Conservation (phyloP, 2,113 vertebrate genomes). For the Emydura subglobosa region DNA sequence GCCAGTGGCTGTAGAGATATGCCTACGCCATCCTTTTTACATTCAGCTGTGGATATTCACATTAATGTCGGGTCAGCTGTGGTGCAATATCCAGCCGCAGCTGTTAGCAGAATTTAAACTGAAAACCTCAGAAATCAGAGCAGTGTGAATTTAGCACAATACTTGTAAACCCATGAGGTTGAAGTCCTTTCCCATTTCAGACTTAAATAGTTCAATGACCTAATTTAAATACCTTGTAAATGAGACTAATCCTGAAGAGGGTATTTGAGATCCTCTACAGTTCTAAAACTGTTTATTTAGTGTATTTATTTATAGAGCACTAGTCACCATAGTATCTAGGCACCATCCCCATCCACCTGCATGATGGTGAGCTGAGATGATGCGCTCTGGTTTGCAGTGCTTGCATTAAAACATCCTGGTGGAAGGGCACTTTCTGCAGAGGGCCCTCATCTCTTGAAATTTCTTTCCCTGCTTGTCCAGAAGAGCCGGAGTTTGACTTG, state of each 20-base stretch:
- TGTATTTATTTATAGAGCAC: slow-evolving; percentile 40
- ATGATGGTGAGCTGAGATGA: background rate
- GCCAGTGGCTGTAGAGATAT: background rate
- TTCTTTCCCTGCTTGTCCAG: background rate
- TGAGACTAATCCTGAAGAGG: slow-evolving; percentile 11
- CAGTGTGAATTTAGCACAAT: background rate
- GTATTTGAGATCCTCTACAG: background rate
- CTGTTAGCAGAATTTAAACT: background rate
- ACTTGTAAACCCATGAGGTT: background rate
- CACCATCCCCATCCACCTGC: background rate
- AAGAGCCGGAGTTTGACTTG: background rate
- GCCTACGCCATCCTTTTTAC: background rate
- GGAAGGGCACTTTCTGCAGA: background rate
- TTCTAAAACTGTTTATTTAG: slow-evolving; percentile 22
- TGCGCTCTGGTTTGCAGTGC: background rate
- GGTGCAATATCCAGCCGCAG: background rate
- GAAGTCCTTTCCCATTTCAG: slow-evolving; percentile 9
- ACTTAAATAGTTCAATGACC: slow-evolving; percentile 17
- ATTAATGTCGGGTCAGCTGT: background rate
- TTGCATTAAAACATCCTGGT: background rate
- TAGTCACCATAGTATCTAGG: background rate
- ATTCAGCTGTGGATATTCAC: background rate
- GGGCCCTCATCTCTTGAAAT: background rate
- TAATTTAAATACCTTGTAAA: slow-evolving; percentile 27
- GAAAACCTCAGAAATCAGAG: background rate